Evolutionary conservation across 2,113 vertebrate genomes (phyloP), one percentile per base, ranked within the genome.

Genomic region (Trachemys scripta): DNA sequence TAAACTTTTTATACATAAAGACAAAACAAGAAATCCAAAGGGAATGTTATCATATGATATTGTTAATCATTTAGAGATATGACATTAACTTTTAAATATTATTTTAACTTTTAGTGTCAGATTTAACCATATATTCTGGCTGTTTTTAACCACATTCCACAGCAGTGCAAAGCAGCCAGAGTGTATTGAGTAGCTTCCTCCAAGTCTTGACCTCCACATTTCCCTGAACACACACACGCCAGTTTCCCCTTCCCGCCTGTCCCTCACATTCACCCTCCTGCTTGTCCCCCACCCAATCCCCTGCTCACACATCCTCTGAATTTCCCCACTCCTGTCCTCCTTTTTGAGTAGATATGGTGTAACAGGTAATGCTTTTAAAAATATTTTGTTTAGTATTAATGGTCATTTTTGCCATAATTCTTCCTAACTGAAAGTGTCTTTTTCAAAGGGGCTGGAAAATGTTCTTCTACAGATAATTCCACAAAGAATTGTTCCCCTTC

Each of bases 181-280:
- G 42, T 29, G 0, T 13, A 65, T 5, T 82, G 31, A 75, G 2
- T 31, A 82, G 50, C 1, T 84, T 84, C 56, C 27, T 17, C 85
- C 2, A 2, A 86, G 38, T 16, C 90, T 72, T 82, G 45, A 88
- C 42, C 3, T 84, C 25, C 12, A 45, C 45, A 87, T n/a, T 12
- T 38, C 62, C 31, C 38, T 1, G 1, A 1, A 1, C 0, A 0
- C 6, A 2, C 9, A 35, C 54, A 72, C 1, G 87, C 0, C 3
- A 7, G 56, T 62, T 49, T 85, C 25, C 8, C 82, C 83, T 75
- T 13, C 27, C 45, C 47, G 42, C 38, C 85, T 79, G 27, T 59
- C 57, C 25, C 57, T 29, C 11, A 59, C 57, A 29, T 59, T 59
- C 27, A 59, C 27, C 10, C 57, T 12, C 57, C 5, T 29, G 25